Evolutionary conservation across 2,888 invertebrate genomes (phyloP).

Genomic region (Phrixothrix hirtus): DNA sequence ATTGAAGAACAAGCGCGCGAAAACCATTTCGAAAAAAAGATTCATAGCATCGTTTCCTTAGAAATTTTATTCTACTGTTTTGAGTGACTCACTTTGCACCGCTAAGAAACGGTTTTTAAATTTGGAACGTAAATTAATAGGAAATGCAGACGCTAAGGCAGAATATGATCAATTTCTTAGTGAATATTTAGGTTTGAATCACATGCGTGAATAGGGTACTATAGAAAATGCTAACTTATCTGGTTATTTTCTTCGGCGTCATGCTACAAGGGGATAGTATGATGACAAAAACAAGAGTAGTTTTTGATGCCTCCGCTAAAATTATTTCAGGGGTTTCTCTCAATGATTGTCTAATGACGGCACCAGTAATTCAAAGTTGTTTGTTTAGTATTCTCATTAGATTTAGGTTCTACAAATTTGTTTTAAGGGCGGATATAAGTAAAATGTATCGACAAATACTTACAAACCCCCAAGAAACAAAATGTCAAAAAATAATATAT

Average conservation of each 20-base stretch:
- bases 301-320: background rate
- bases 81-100: background rate
- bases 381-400: background rate
- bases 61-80: background rate
- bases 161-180: background rate
- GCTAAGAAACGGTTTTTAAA: background rate
- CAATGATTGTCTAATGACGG: background rate
- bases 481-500: no score
- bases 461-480: no score
- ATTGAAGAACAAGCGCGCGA: background rate
- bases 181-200: background rate
- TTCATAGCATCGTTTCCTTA: background rate
- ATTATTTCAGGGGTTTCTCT: background rate
- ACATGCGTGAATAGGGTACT: background rate
- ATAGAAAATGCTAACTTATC: background rate
- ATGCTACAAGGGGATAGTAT: background rate
- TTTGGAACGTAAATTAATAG: background rate
- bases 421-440: no score
- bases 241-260: background rate
- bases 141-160: background rate
- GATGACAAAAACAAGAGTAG: background rate
- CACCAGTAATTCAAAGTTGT: background rate
- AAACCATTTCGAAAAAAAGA: background rate
- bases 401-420: no score
- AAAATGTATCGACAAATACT: no score